Percentiles rank a stretch among this genome's conserved stretches.
phyloP scores from a whole-genome alignment of 2,888 invertebrate species.

The Dryococelus australis region DNA sequence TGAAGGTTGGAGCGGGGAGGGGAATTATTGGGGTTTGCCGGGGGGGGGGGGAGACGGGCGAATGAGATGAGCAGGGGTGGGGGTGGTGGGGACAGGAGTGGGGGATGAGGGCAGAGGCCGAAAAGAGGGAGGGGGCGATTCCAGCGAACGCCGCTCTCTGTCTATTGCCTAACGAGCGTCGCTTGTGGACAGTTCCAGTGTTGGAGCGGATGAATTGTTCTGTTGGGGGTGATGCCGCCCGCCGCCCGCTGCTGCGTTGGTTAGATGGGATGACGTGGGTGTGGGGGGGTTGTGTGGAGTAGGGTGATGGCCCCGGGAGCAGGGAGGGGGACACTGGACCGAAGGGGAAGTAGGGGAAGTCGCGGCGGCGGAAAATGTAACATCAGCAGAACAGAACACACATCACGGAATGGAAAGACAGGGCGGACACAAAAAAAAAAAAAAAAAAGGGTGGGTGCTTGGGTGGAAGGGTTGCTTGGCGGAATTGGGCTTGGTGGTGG shows the following conservation, averaged over 20 bases:
- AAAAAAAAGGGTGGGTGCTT: no score
- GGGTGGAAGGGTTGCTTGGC: neutral
- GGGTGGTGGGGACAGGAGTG: neutral
- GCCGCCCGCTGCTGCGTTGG: neutral
- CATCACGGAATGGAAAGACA: constrained; percentile 22
- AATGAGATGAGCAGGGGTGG: no score
- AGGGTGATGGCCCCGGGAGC: neutral
- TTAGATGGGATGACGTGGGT: constrained; percentile 23
- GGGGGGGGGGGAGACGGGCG: neutral
- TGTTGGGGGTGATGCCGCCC: constrained; percentile 30
- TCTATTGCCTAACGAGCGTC: constrained; percentile 39
- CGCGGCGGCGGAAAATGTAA: constrained; percentile 35
- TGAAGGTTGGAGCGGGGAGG: neutral
- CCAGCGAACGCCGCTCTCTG: constrained; percentile 29
- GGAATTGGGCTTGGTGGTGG: neutral
- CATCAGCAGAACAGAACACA: constrained; percentile 36
- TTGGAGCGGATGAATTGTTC: constrained; percentile 39
- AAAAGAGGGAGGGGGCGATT: constrained; percentile 3
- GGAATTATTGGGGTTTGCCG: neutral
- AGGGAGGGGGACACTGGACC: neutral
- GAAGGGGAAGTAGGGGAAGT: constrained; percentile 22
- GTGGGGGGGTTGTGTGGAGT: neutral
- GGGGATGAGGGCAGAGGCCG: neutral
- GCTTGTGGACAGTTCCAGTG: constrained; percentile 41
- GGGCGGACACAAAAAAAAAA: neutral